Evolutionary conservation across 1,140 invertebrate genomes (phyloP), one percentile per base, ranked within the genome.

Genomic region (Protaetia brevitarsis): DNA sequence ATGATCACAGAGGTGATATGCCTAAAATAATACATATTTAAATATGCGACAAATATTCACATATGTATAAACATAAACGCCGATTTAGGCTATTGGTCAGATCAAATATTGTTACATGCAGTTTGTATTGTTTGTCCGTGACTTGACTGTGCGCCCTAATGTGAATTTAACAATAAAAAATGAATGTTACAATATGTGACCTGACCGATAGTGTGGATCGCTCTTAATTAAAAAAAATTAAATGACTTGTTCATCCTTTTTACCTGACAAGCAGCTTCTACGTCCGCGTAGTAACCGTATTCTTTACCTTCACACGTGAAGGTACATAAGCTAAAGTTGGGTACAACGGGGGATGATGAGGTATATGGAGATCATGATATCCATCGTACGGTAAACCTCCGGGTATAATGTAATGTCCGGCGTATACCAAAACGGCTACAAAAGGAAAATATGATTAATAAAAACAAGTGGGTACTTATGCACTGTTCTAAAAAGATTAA

Each of bases 321-420:
- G 11, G 83, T 0, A 83, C 77, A 8, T 68, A 69, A 13, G 72
- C 71, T 58, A 80, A 78, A 7, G 82, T 82, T 0, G 83, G 83
- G 68, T 84, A 78, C 0, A 84, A 73, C 0, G 84, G 82, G 0
- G 83, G 83, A 64, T 82, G 68, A 67, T 84, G 82, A 0, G 80
- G 82, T n/a, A 84, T 61, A 67, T 85, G 84, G 2, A 85, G 74
- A 16, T 79, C 75, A 67, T 84, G 83, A 72, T 84, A 85, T 45
- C 80, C 81, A 70, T 85, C 83, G 31, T 79, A 74, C 0, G 82
- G 83, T 16, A 69, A 61, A 10, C 61, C 31, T 11, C 69, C 72
- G 19, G 72, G 72, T 21, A 74, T 73, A 4, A 73, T 74, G 60
- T 67, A 68, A 63, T 73, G 69, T 11, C 70, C 70, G 19, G 45